Evolutionary conservation across 2,797 vertebrate species (phyloP).

Genomic region (Acridotheres tristis): DNA sequence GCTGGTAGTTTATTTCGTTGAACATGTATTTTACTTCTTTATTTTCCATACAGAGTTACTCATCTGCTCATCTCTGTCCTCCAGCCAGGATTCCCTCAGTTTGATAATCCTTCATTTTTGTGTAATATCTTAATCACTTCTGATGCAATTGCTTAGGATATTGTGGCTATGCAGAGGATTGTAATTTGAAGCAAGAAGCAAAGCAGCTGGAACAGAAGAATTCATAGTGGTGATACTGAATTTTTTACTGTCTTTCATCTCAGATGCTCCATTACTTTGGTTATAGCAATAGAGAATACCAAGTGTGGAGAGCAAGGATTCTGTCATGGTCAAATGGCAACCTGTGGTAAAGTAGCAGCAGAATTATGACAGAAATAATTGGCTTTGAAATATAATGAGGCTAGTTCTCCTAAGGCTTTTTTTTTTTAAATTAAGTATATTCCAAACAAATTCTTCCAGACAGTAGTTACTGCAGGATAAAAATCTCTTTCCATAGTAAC

Average conservation of each 20-base stretch:
- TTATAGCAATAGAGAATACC: background rate
- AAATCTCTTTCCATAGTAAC: background rate
- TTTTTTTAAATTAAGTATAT: background rate
- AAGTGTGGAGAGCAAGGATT: background rate
- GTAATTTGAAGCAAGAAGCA: conserved; percentile 1
- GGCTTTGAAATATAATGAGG: background rate
- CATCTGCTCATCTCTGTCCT: background rate
- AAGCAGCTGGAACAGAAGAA: background rate
- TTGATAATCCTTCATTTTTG: conserved; percentile 19
- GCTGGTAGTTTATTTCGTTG: background rate
- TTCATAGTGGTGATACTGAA: background rate
- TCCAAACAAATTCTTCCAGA: background rate
- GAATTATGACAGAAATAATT: background rate
- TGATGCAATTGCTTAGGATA: background rate
- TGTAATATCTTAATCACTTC: conserved; percentile 6
- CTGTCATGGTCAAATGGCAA: background rate
- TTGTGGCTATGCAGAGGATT: background rate
- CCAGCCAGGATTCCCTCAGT: background rate
- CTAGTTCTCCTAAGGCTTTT: background rate
- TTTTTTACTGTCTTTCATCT: background rate
- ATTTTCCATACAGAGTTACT: background rate
- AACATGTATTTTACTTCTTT: background rate
- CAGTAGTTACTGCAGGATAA: background rate
- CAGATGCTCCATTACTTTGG: background rate
- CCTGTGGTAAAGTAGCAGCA: background rate